Evolutionary conservation across 2,888 invertebrate species (phyloP), one percentile per base, ranked within the genome.

Genomic region (Erebia epiphron): DNA sequence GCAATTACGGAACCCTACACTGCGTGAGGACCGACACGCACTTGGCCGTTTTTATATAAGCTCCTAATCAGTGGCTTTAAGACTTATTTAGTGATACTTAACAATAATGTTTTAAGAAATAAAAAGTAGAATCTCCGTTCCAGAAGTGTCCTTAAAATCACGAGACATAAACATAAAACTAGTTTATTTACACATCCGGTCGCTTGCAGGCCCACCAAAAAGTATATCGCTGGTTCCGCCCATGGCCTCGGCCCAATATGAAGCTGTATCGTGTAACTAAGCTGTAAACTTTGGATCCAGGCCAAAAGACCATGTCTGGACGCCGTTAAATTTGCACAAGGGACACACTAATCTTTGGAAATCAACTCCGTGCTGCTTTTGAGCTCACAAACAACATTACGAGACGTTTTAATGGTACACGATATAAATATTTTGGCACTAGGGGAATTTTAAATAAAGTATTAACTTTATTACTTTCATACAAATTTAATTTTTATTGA

Each of bases 261-360:
- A 75, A 72, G 79, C 81, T 82, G 79, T 84, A 82, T 78, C 82
- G 81, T 79, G 84, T 83, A 82, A 75, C 79, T 78, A 77, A 78
- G 82, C 83, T 82, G 82, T 82, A 81, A n/a, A 82, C 80, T 79
- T 86, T 90, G 90, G 90, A 87, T 75, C 76, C 77, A 74, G 76
- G 89, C 90, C 90, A 90, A 86, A 84, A 84, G 80, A 84, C 83
- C 83, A 83, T 84, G 89, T 87, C 87, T 86, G 87, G 84, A 84
- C 82, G 83, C 82, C 85, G 83, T 86, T 85, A 87, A 86, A 87
- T 85, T 86, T 85, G 84, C 85, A 84, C 83, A 79, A 77, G 79
- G 75, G 79, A 81, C 78, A 73, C 79, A 79, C 80, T 83, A 82
- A 82, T 83, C 80, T 82, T 80, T 79, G 77, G 79, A 80, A 83